Evolutionary conservation across 2,113 vertebrate genomes (phyloP).

Genomic region (Cacatua alba): DNA sequence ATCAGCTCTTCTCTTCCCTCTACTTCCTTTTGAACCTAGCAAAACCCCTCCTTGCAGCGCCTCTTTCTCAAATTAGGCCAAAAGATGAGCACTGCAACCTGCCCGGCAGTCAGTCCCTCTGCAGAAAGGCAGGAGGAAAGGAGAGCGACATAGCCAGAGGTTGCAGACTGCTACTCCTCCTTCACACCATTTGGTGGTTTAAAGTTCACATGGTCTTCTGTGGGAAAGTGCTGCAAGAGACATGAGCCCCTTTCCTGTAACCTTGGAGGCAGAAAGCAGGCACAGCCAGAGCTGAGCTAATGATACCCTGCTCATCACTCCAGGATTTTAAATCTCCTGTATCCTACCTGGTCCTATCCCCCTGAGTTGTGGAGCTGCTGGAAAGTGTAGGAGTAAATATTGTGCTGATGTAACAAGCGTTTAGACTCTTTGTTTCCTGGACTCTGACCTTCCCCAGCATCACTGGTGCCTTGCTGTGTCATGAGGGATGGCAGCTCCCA

Average conservation of each 20-base stretch:
- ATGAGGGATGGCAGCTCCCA: not conserved
- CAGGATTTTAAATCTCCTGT: not conserved
- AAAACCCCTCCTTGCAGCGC: not conserved
- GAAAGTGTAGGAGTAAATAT: not conserved
- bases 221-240: not conserved
- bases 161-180: not conserved
- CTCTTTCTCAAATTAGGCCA: not conserved
- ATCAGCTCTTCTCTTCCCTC: not conserved
- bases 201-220: not conserved
- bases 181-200: not conserved
- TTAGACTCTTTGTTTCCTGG: not conserved
- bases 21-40: not conserved
- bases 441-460: not conserved
- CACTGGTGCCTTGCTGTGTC: not conserved
- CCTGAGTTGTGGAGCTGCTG: not conserved
- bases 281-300: not conserved
- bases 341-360: not conserved
- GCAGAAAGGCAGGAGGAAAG: not conserved
- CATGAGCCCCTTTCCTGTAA: not conserved
- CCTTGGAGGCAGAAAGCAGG: not conserved
- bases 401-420: not conserved
- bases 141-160: not conserved
- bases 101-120: accelerated
- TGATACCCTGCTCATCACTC: not conserved
- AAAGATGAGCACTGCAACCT: not conserved